Evolutionary conservation across 2,113 vertebrate genomes (phyloP), one percentile per base, ranked within the genome.

Genomic region (Pleuronectes platessa): DNA sequence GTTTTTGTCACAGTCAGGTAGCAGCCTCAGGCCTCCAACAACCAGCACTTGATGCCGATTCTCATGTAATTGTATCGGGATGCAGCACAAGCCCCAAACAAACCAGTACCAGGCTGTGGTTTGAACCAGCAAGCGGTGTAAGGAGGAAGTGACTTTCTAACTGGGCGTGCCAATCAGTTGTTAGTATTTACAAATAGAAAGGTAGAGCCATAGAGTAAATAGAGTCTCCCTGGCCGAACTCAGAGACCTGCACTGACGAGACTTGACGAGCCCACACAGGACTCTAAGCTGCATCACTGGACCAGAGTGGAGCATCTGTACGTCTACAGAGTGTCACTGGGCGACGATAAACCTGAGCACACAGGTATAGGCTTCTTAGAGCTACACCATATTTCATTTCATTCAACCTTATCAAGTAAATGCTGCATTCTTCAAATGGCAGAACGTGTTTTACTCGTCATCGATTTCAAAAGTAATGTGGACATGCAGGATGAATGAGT

Each of bases 291-390:
- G 13, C 18, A 23, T 21, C 17, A 53, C 42, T 47, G 20, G 6
- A 51, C 3, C 9, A n/a, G 15, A 49, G 12, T 10, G 10, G 27
- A 7, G 5, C 23, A 60, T 24, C 55, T 40, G 51, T 10, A 31
- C 5, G n/a, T 47, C 42, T 27, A 31, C 49, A 27, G 24, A 55
- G 55, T 61, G 8, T 54, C 49, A 2, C 8, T 6, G 64, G 64
- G 68, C 18, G 2, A 4, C 23, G 8, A 61, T 14, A 35, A 79
- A 7, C 8, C 42, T 8, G 18, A 37, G 3, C 40, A 51, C 2
- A 74, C 6, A 88, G 84, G 84, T 85, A 84, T 11, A 54, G n/a
- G 18, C 18, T 13, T 20, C 5, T 13, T 45, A 12, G 3, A 5
- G 2, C 4, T 0, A 17, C 6, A 15, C 24, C 2, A n/a, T 40